phyloP scores from a whole-genome alignment of 2,797 vertebrate genomes.

The Falco biarmicus region DNA sequence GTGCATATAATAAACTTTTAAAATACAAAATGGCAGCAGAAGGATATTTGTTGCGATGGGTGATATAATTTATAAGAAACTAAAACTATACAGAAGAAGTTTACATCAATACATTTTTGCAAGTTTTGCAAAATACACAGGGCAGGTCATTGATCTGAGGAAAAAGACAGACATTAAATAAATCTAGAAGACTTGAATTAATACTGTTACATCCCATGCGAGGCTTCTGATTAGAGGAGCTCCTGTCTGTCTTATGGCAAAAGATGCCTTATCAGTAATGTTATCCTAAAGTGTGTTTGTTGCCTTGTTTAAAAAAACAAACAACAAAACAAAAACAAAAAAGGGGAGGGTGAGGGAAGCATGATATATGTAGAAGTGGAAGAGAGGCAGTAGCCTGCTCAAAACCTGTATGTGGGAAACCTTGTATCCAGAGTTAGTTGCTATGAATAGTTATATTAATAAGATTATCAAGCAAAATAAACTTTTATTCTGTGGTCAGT shows the following conservation, averaged over 20 bases:
- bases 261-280: background rate
- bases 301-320: background rate
- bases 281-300: background rate
- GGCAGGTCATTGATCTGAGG: background rate
- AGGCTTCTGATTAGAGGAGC: background rate
- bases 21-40: background rate
- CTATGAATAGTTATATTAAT: background rate
- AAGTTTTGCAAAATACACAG: background rate
- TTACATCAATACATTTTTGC: background rate
- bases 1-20: background rate
- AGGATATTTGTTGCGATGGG: background rate
- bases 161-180: background rate
- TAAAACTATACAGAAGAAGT: background rate
- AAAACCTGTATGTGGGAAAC: background rate
- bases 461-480: background rate
- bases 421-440: background rate
- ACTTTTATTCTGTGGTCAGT: background rate
- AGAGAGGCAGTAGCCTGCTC: background rate
- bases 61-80: background rate
- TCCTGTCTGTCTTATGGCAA: background rate
- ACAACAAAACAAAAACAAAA: no score
- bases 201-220: background rate
- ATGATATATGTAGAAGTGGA: background rate
- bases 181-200: background rate
- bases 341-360: fast-evolving